Conservation (phyloP, 2,797 vertebrate species). For the Thalassophryne amazonica region DNA sequence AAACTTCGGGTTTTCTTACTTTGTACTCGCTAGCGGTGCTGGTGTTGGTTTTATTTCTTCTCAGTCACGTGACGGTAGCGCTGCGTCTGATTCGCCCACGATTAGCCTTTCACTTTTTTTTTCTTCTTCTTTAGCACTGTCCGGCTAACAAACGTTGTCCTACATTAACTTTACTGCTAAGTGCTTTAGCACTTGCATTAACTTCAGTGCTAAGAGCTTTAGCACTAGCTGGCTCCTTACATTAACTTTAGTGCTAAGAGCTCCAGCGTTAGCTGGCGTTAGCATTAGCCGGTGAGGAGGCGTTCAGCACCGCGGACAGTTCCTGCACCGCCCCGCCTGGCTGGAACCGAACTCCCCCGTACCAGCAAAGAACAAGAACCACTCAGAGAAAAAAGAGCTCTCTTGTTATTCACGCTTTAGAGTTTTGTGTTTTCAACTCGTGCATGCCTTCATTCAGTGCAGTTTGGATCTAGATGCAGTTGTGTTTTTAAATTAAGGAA, state of each 20-base stretch:
- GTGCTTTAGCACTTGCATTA: not conserved
- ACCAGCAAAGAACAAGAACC: conserved; percentile 45
- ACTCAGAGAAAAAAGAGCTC: conserved; percentile 6
- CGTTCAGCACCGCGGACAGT: conserved; percentile 86
- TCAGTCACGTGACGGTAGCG: conserved; percentile 79
- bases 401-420: not conserved
- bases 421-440: too few relatives aligned
- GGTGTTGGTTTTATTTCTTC: conserved; percentile 70
- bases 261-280: too few relatives aligned
- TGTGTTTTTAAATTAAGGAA: too few relatives aligned
- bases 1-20: conserved; percentile 69
- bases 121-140: conserved; percentile 25
- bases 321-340: conserved; percentile 48
- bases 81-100: conserved; percentile 77
- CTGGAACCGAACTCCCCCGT: conserved; percentile 47
- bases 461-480: too few relatives aligned
- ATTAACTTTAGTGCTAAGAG: too few relatives aligned
- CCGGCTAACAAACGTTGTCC: conserved; percentile 27
- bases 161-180: conserved; percentile 36
- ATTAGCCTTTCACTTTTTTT: conserved; percentile 76
- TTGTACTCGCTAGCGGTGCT: conserved; percentile 68
- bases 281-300: not conserved
- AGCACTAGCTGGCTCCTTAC: too few relatives aligned
- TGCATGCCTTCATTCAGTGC: too few relatives aligned
- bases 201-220: too few relatives aligned